These are phyloP conservation scores for Macrobrachium rosenbergii DNA, from an alignment of 1,140 invertebrate genomes.

Conservation along the genomic window DNA sequence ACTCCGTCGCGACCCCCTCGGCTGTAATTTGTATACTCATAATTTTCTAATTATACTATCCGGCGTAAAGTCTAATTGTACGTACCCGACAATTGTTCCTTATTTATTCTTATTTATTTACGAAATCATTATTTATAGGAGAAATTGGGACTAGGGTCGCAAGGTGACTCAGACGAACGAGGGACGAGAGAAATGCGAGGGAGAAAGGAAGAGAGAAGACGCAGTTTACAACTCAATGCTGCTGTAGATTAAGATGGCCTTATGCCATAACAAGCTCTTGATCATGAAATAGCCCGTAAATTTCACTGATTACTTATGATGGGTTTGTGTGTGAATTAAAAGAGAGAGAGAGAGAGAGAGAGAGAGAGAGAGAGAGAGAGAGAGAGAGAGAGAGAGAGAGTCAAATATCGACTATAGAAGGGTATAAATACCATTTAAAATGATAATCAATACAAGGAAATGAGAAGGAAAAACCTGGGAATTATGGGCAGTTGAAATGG, in stretches of 20 bases:
- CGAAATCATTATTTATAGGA: slow-evolving; percentile 11
- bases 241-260: too few relatives aligned
- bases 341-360: background rate
- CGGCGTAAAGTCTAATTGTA: slow-evolving; percentile 43
- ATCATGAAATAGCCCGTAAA: background rate
- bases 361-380: slow-evolving; percentile 2
- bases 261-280: too few relatives aligned
- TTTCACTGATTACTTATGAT: background rate
- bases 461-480: too few relatives aligned
- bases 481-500: too few relatives aligned
- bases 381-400: background rate
- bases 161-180: slow-evolving; percentile 1
- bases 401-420: background rate
- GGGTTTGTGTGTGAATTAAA: background rate
- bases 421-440: background rate
- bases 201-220: too few relatives aligned
- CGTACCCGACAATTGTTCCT: slow-evolving; percentile 1
- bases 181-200: too few relatives aligned
- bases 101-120: slow-evolving; percentile 39
- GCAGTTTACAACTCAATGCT: too few relatives aligned
- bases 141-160: slow-evolving; percentile 1
- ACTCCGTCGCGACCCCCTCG: background rate
- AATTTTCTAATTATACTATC: slow-evolving; percentile 45
- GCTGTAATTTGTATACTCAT: slow-evolving; percentile 49
- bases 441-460: background rate